Base-by-base conservation (phyloP, 1,140 invertebrate genomes). In the Pinna nobilis region DNA sequence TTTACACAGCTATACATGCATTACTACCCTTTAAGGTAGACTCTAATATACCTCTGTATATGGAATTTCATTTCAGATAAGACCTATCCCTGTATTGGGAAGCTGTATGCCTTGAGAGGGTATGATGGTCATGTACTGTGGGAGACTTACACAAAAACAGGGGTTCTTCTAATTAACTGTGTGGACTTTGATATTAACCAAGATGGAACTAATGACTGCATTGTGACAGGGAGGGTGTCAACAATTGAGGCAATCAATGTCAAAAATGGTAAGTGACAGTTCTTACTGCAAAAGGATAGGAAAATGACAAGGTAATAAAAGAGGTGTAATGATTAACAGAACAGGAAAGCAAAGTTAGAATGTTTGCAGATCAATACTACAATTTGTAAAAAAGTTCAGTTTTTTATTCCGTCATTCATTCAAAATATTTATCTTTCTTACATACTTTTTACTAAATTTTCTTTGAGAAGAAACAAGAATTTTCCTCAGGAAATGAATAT, bases 201-300 rank as follows among this genome's bases (percentile, higher is more conserved):
- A 11, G 87, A 88, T 69, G 84, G 82, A 11, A 57, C 69, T 3
- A 65, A 57, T 9, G 86, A 88, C 66, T 88, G 87, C 72, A 76
- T 88, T 30, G 76, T 82, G 6, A 76, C 78, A 59, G 87, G 87
- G 15, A 68, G 82, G 41, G 65, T 69, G 20, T 70, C 70, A 0
- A 80, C 82, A 4, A 30, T 84, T n/a, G 67, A 84, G 28, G 87
- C 86, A 30, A 76, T 88, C 33, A 76, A 87, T 61, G 70, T 83
- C 7, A 53, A 53, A 9, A 83, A 74, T 50, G 87, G 86, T 85
- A 55, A 50, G 63, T 61, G 47, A 15, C 11, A 20, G 23, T 49
- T 15, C 18, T 25, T 69, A 41, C n/a, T 49, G 23, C 33, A 7
- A 44, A 4, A 30, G 7, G 28, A 59, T 20, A 25, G 3, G 15